phyloP scores from a whole-genome alignment of 2,888 invertebrate genomes.

The Sisyra terminalis region DNA sequence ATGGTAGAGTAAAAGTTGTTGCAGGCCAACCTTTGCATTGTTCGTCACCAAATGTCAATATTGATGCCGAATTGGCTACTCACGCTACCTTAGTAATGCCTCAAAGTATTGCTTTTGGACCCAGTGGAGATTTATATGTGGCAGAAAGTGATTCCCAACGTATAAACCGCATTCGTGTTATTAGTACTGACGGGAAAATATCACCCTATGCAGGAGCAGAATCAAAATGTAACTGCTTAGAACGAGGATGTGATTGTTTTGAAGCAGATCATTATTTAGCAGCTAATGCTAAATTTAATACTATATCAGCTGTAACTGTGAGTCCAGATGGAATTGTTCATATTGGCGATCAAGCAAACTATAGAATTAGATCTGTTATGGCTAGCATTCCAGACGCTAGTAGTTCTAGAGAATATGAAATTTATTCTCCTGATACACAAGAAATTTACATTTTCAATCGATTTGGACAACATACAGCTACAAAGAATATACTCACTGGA shows the following conservation, averaged over 20 bases:
- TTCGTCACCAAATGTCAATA: conserved; percentile 61
- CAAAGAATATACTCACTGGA: conserved; percentile 87
- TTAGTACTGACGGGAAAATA: conserved; percentile 87
- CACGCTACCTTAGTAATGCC: conserved; percentile 86
- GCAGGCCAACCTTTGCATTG: conserved; percentile 90
- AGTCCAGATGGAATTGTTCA: conserved; percentile 90
- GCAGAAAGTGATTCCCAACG: conserved; percentile 93
- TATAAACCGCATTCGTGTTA: conserved; percentile 78
- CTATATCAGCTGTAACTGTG: conserved; percentile 81
- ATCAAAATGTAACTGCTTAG: conserved; percentile 84
- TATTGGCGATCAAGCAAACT: conserved; percentile 89
- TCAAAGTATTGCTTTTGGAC: conserved; percentile 85
- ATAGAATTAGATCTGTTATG: conserved; percentile 74
- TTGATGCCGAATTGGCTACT: conserved; percentile 75
- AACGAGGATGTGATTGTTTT: conserved; percentile 82
- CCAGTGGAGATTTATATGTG: conserved; percentile 81
- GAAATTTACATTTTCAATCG: conserved; percentile 88
- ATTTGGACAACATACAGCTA: conserved; percentile 89
- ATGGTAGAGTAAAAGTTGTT: conserved; percentile 80
- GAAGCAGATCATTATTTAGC: conserved; percentile 84
- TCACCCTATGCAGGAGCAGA: conserved; percentile 88
- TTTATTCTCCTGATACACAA: conserved; percentile 88
- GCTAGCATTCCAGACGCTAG: conserved; percentile 80
- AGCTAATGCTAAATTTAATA: conserved; percentile 85
- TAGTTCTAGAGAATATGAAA: conserved; percentile 74